Conservation (phyloP, 2,888 invertebrate species). For the Caenorhabditis angaria region DNA sequence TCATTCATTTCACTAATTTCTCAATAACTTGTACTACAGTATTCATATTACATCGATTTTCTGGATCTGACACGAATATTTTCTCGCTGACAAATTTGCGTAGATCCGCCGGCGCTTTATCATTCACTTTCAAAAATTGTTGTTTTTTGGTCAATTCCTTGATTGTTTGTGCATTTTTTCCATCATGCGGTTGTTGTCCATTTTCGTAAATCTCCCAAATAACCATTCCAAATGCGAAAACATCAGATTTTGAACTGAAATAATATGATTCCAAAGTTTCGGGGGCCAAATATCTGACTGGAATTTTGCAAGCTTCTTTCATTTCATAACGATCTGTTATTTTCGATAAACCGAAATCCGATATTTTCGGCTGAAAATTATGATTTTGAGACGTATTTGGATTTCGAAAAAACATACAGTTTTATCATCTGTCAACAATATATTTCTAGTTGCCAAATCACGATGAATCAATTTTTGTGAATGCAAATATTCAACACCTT, state of each 20-base stretch:
- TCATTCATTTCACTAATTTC: neutral
- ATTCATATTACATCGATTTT: slow-evolving; percentile 35
- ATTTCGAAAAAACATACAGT: slow-evolving; percentile 8
- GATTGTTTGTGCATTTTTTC: slow-evolving; percentile 28
- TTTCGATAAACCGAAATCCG: slow-evolving; percentile 18
- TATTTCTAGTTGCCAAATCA: slow-evolving; percentile 24
- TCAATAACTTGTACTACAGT: slow-evolving; percentile 4
- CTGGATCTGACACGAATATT: slow-evolving; percentile 34
- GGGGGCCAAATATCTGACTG: slow-evolving; percentile 30
- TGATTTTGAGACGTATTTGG: neutral
- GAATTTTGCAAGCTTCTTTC: slow-evolving; percentile 16
- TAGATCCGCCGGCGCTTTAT: slow-evolving; percentile 19
- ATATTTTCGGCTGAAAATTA: slow-evolving; percentile 17
- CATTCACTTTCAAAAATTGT: slow-evolving; percentile 23
- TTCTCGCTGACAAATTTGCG: slow-evolving; percentile 17
- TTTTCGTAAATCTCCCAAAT: slow-evolving; percentile 41
- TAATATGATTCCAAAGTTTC: slow-evolving; percentile 26
- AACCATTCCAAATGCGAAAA: slow-evolving; percentile 34
- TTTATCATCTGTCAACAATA: slow-evolving; percentile 13
- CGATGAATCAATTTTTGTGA: slow-evolving; percentile 23
- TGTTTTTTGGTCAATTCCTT: slow-evolving; percentile 22
- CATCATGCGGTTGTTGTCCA: slow-evolving; percentile 34
- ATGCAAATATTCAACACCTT: slow-evolving; percentile 39
- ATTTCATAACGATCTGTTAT: slow-evolving; percentile 10
- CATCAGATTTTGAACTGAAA: slow-evolving; percentile 33